phyloP scores from a whole-genome alignment of 2,888 invertebrate genomes.

The Clusia tigrina region DNA sequence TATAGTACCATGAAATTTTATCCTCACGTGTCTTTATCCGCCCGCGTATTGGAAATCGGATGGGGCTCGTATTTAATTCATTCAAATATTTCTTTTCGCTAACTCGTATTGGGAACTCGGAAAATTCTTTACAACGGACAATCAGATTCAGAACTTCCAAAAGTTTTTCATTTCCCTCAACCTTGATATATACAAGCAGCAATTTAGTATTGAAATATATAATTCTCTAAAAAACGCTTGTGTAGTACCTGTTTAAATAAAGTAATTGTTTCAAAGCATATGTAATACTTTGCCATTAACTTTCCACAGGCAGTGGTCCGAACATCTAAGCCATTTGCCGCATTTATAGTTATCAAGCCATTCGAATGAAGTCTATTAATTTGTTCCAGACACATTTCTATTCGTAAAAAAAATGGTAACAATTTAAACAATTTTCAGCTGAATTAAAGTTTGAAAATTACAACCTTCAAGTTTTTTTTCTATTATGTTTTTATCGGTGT shows the following conservation, averaged over 20 bases:
- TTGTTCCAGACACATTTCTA: constrained; percentile 77
- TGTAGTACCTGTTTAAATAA: constrained; percentile 70
- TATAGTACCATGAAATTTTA: constrained; percentile 77
- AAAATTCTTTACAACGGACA: constrained; percentile 73
- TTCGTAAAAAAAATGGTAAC: constrained; percentile 34
- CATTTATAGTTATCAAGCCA: constrained; percentile 71
- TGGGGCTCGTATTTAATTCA: constrained; percentile 71
- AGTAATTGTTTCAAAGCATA: constrained; percentile 80
- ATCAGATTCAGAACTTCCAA: constrained; percentile 66
- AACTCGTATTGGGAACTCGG: constrained; percentile 73
- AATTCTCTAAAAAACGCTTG: no score
- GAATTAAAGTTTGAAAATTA: no score
- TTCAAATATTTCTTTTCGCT: constrained; percentile 77
- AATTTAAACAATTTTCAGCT: constrained; percentile 4
- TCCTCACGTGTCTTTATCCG: constrained; percentile 75
- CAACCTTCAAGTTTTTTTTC: constrained; percentile 77
- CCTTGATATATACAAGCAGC: constrained; percentile 59
- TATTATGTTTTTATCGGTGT: constrained; percentile 68
- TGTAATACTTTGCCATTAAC: constrained; percentile 76
- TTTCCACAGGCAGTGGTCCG: constrained; percentile 71
- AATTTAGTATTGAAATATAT: no score
- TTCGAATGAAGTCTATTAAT: constrained; percentile 73
- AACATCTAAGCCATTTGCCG: constrained; percentile 68
- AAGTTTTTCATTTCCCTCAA: constrained; percentile 52
- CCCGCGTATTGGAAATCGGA: constrained; percentile 76